Evolutionary conservation across 2,888 invertebrate genomes (phyloP).

Genomic region (Diplazon laetatorius): DNA sequence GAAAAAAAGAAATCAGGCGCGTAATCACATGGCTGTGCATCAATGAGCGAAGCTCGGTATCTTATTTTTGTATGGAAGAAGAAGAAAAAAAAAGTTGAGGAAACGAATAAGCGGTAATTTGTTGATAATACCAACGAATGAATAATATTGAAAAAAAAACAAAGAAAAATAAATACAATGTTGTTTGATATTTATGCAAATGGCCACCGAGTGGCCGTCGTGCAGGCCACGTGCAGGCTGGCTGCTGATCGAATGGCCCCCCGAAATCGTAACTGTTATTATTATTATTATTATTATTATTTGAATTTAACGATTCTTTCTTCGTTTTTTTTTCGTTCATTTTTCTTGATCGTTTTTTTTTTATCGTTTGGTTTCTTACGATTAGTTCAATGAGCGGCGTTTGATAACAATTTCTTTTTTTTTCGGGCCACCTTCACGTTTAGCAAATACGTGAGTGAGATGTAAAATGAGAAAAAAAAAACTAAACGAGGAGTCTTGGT

Average conservation of each 20-base stretch:
- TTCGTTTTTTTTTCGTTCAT: no score
- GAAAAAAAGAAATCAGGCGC: constrained; percentile 68
- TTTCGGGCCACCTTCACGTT: constrained; percentile 54
- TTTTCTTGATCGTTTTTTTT: no score
- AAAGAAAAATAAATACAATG: constrained; percentile 69
- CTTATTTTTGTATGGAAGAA: constrained; percentile 81
- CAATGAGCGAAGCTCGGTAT: constrained; percentile 80
- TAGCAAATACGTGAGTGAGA: constrained; percentile 52
- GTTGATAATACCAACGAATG: constrained; percentile 79
- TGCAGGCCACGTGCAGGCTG: constrained; percentile 70
- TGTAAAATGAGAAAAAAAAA: constrained; percentile 35
- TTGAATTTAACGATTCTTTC: no score
- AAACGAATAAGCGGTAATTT: constrained; percentile 74
- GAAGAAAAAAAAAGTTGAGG: constrained; percentile 58
- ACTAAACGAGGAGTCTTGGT: constrained; percentile 48
- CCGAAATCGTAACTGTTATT: constrained; percentile 75
- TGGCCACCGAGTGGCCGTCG: constrained; percentile 78
- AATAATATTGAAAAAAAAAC: constrained; percentile 63
- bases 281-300: constrained; percentile 8
- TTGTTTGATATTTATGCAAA: constrained; percentile 80
- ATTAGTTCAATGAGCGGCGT: constrained; percentile 35
- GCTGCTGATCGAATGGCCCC: constrained; percentile 70
- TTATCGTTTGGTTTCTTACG: no score
- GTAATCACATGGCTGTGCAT: constrained; percentile 82
- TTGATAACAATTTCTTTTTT: constrained; percentile 32